Evolutionary conservation across 2,797 vertebrate species (phyloP).

Genomic region (Anguilla marmorata): DNA sequence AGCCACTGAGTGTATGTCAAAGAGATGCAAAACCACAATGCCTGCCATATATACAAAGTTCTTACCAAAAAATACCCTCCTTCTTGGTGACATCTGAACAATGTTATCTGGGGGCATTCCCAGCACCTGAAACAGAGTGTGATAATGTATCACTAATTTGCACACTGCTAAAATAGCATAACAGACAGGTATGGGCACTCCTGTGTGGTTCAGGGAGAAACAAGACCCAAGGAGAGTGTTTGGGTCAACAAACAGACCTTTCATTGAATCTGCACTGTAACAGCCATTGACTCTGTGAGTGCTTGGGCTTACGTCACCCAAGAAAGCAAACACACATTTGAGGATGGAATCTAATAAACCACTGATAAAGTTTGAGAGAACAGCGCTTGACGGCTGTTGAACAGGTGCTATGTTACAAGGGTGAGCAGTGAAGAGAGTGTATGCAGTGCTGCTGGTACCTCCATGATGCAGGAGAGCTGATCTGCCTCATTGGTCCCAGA

Average conservation of each 20-base stretch:
- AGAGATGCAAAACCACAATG: background rate
- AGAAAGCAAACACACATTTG: background rate
- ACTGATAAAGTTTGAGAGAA: background rate
- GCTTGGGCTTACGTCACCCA: no score
- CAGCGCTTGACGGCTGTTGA: background rate
- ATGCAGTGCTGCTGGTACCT: slow-evolving; percentile 68
- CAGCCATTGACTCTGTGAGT: background rate
- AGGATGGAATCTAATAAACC: background rate
- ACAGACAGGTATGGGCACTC: slow-evolving; percentile 49
- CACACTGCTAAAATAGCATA: background rate
- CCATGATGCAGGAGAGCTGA: slow-evolving; percentile 93
- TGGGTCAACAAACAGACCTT: background rate
- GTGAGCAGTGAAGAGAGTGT: background rate
- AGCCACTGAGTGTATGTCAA: background rate
- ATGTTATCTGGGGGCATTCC: slow-evolving; percentile 86
- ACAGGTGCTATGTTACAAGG: background rate
- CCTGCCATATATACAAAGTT: background rate
- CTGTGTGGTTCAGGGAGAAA: slow-evolving; percentile 67
- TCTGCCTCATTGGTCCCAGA: slow-evolving; percentile 89
- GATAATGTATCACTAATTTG: background rate
- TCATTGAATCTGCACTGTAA: background rate
- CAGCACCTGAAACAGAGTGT: slow-evolving; percentile 74
- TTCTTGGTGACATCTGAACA: slow-evolving; percentile 83
- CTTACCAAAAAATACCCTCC: slow-evolving; percentile 87
- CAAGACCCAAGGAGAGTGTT: background rate